Base-by-base conservation (phyloP, 2,113 vertebrate species). In the Phoenicopterus ruber region DNA sequence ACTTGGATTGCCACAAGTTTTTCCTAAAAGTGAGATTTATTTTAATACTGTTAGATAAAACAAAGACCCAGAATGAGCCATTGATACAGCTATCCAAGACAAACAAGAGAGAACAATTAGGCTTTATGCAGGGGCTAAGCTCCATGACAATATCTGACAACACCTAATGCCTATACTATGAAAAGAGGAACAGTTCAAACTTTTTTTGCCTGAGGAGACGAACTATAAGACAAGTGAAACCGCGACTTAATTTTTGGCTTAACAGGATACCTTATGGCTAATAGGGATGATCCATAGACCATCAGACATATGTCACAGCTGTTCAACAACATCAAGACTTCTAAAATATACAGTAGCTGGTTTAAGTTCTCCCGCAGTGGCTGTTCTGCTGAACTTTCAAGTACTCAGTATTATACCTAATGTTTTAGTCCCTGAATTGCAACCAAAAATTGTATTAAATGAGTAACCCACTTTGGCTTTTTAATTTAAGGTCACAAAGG, bases 11-110 rank as follows among this genome's bases (percentile, higher is more conserved):
- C 73, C 84, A 26, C 66, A 90, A 82, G 44, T 58, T 94, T 91
- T 93, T 87, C 67, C 84, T 76, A 66, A 86, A 91, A 95, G 55
- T n/a, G 87, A 67, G 81, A 91, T 89, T 96, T 96, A 94, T 82
- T 96, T 96, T 86, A 93, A 84, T 24, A n/a, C 70, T 79, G 32
- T 57, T 91, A 95, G 85, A 94, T 94, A 83, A 94, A 95, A 90
- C 49, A 89, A 72, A 82, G 36, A 44, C 34, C 2, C 31, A 74
- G 62, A 93, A 91, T 40, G n/a, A 93, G 54, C 32, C 40, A 59
- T 90, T 94, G 85, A 65, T 65, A 32, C 9, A 85, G 74, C 44
- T 52, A 76, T 74, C 81, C 90, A 94, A 90, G 73, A 89, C 52
- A 95, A 94, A 91, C 55, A 87, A 59, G 42, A 79, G 55, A 88